These are phyloP conservation scores for Lophura nycthemera DNA, from an alignment of 2,113 vertebrate species.

Conservation along the genomic window DNA sequence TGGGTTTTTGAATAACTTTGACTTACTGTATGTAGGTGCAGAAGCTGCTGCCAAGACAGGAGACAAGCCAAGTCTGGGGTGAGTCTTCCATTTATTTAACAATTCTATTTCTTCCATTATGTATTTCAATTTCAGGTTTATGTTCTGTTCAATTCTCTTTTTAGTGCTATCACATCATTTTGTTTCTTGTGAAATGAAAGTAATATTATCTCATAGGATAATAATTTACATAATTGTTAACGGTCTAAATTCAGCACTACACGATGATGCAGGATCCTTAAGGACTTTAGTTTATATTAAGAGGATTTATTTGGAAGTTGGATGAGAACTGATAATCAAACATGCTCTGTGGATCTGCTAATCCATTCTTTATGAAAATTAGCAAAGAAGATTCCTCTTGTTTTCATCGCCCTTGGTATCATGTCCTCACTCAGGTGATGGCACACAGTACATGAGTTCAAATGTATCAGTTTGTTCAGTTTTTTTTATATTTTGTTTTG, in stretches of 20 bases:
- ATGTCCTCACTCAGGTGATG: neutral
- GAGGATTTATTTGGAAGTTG: neutral
- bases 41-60: neutral
- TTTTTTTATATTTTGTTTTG: neutral
- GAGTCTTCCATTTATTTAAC: neutral
- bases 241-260: neutral
- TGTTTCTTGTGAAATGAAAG: neutral
- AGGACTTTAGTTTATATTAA: neutral
- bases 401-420: neutral
- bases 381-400: neutral
- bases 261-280: neutral
- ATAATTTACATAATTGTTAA: neutral
- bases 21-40: neutral
- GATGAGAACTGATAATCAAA: neutral
- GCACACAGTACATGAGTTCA: neutral
- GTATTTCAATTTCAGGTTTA: neutral
- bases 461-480: neutral
- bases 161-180: neutral
- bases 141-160: neutral
- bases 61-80: neutral
- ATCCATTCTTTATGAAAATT: neutral
- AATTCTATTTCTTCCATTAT: neutral
- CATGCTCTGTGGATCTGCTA: neutral
- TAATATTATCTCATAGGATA: neutral
- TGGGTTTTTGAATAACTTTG: neutral